phyloP scores from a whole-genome alignment of 1,140 invertebrate species.

The Phortica variegata region DNA sequence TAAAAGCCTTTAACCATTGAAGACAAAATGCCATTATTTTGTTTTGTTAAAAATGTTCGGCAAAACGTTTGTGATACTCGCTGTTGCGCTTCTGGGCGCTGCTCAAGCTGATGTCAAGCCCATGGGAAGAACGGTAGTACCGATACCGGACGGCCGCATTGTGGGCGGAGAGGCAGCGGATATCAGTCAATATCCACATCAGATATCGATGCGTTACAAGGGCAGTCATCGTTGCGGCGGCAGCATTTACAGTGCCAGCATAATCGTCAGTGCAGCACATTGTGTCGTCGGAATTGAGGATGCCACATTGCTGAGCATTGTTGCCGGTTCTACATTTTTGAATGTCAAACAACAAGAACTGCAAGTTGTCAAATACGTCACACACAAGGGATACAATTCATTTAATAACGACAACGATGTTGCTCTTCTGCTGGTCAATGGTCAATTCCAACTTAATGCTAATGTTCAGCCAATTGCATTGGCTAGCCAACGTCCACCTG shows the following conservation, averaged over 20 bases:
- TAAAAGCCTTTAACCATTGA: too few species aligned
- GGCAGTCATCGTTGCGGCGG: slow-evolving; percentile 61
- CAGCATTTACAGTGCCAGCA: slow-evolving; percentile 56
- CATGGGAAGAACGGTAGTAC: too few species aligned
- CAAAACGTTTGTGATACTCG: too few species aligned
- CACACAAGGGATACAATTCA: slow-evolving; percentile 32
- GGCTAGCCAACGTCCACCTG: slow-evolving; percentile 27
- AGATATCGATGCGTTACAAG: slow-evolving; percentile 38
- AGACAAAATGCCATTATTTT: too few species aligned
- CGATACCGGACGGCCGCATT: slow-evolving; percentile 43
- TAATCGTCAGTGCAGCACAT: slow-evolving; percentile 63
- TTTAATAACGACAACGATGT: slow-evolving; percentile 42
- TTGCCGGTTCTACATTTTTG: slow-evolving; percentile 34
- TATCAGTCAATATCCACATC: slow-evolving; percentile 38
- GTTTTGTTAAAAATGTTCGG: too few species aligned
- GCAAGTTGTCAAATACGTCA: slow-evolving; percentile 23
- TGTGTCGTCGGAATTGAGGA: slow-evolving; percentile 48
- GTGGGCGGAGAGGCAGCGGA: slow-evolving; percentile 35
- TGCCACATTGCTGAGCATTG: slow-evolving; percentile 27
- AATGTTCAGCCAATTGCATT: slow-evolving; percentile 33
- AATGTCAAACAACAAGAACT: slow-evolving; percentile 22
- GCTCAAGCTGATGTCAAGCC: too few species aligned
- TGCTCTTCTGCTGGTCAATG: slow-evolving; percentile 32
- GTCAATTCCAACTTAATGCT: slow-evolving; percentile 30
- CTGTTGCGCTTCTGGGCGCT: too few species aligned